Base-by-base conservation (phyloP, 1,140 invertebrate species). In the Fragariocoptes setiger region DNA sequence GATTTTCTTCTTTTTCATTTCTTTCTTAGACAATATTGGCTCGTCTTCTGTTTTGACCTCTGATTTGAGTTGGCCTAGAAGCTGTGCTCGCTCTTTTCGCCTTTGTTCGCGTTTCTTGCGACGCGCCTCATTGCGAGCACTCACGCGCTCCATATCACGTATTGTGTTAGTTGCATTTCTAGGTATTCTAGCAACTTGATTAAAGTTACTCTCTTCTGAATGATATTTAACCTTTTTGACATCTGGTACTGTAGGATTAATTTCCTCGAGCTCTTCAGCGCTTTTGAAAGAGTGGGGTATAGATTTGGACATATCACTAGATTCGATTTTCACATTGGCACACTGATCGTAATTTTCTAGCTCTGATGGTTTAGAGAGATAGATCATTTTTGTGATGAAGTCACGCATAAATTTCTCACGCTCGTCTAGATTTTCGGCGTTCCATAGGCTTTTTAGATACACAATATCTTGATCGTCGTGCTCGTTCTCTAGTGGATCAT, bases 341-440 rank as follows among this genome's bases (percentile, higher is more conserved):
- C 20, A 14, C 21, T 25, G n/a, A 8, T 42, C 41, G 1, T 13
- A 38, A 38, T 16, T 12, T 19, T 40, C 8, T 22, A 8, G 12
- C 12, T 22, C 14, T 21, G 39, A 31, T 21, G 8, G 13, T 40
- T 21, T 36, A n/a, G 36, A 21, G 3, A 60, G 44, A 47, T 70
- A 76, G 56, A 65, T 69, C 56, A 83, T 79, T 53, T 90, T 79
- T 14, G 92, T 58, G 51, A 95, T 70, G 53, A 79, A 94, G 62
- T 94, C 83, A 38, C 74, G 66, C 1, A 95, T 58, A 57, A 86
- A 94, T 43, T 73, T 70, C 57, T 95, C 86, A 39, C 68, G 68
- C 47, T 72, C 60, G 53, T 75, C 70, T 17, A 92, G 59, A 45
- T 74, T 69, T 22, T 74, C 71, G 57, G 75, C 65, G 42, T 55